phyloP scores from a whole-genome alignment of 2,797 vertebrate genomes.

The Arnoldichthys spilopterus region DNA sequence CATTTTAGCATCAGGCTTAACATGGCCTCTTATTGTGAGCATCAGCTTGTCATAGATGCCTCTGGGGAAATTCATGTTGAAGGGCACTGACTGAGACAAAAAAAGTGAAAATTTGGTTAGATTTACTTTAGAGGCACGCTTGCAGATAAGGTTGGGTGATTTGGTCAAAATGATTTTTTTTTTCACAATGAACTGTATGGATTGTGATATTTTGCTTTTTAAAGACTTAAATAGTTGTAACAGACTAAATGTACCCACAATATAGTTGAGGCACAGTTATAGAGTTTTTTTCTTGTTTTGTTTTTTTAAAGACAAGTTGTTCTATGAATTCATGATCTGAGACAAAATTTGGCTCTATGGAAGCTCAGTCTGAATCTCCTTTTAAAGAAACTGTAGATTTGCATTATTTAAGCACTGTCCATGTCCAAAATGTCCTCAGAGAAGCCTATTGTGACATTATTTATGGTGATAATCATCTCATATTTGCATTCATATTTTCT shows the following conservation, averaged over 20 bases:
- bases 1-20: slow-evolving; percentile 81
- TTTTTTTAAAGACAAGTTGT: neutral
- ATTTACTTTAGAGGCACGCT: neutral
- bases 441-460: too few relatives aligned
- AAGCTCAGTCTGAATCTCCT: neutral
- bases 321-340: neutral
- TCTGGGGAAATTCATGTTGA: slow-evolving; percentile 78
- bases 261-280: neutral
- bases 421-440: too few relatives aligned
- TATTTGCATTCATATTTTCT: too few relatives aligned
- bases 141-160: neutral
- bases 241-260: neutral
- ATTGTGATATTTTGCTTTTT: neutral
- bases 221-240: neutral
- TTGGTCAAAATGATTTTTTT: neutral
- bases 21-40: slow-evolving; percentile 79
- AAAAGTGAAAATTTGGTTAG: neutral
- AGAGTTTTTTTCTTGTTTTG: too few relatives aligned
- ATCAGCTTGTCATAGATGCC: slow-evolving; percentile 83
- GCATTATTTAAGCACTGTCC: neutral
- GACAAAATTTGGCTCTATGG: neutral
- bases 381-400: neutral
- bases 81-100: slow-evolving; percentile 75
- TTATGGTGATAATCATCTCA: too few relatives aligned
- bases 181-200: neutral